A percentile compares a stretch with the other conserved stretches of the same genome.
Evolutionary conservation across 2,797 vertebrate genomes (phyloP).

Genomic region (Myotis daubentonii): DNA sequence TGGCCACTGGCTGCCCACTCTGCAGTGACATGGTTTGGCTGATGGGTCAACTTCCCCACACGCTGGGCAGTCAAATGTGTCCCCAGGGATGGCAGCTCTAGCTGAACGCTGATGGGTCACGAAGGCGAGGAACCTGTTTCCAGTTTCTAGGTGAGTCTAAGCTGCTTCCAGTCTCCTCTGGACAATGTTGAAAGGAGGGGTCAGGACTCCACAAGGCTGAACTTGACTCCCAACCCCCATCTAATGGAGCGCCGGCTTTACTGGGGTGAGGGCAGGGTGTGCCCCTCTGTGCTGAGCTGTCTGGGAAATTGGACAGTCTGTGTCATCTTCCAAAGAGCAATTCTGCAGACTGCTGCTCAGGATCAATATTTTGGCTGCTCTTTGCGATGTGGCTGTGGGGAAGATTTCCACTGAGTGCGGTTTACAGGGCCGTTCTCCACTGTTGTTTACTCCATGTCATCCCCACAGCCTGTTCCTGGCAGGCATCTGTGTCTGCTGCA

Average conservation of each 20-base stretch:
- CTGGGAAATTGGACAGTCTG: constrained; percentile 7
- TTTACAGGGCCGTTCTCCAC: constrained; percentile 37
- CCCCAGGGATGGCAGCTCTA: neutral
- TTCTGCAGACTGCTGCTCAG: constrained; percentile 56
- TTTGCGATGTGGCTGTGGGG: neutral
- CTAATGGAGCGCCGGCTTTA: neutral
- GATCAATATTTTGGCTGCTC: constrained; percentile 62
- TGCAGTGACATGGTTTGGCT: neutral
- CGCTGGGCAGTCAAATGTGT: neutral
- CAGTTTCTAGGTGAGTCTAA: neutral
- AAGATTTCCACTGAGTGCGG: constrained; percentile 46
- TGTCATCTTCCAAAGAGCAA: constrained; percentile 30
- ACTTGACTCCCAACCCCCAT: neutral
- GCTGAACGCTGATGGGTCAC: neutral
- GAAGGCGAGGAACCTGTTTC: neutral
- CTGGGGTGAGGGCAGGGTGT: neutral
- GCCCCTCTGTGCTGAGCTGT: neutral
- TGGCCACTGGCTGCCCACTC: neutral
- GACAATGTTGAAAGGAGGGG: neutral
- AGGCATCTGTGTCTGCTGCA: constrained; percentile 67
- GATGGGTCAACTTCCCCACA: neutral
- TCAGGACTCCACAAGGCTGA: neutral
- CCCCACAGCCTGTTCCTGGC: constrained; percentile 68
- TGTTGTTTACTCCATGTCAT: constrained; percentile 54
- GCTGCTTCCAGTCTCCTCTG: neutral